Evolutionary conservation across 2,888 invertebrate species (phyloP).

Genomic region (Drosophila histrio): DNA sequence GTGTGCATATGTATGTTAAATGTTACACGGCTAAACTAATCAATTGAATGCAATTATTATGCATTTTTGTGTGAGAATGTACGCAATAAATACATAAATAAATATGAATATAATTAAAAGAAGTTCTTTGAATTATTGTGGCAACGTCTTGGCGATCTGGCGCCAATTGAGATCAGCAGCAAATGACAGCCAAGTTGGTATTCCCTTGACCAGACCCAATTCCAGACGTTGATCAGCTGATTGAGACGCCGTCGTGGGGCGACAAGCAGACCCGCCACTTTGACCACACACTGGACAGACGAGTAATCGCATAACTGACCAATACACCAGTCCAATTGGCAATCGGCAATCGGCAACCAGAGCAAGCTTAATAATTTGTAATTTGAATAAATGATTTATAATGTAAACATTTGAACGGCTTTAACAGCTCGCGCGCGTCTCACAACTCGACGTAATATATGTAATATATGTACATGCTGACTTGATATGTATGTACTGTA

Average conservation of each 20-base stretch:
- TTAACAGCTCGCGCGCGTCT: constrained; percentile 51
- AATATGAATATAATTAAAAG: constrained; percentile 15
- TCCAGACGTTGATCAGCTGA: constrained; percentile 60
- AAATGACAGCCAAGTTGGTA: constrained; percentile 9
- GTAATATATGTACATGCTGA: constrained; percentile 28
- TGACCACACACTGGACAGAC: constrained; percentile 20
- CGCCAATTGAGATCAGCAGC: constrained; percentile 30
- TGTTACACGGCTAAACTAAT: constrained; percentile 13
- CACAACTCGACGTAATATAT: constrained; percentile 25
- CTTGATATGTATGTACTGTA: constrained; percentile 54
- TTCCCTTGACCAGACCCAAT: constrained; percentile 19
- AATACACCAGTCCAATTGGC: constrained; percentile 16
- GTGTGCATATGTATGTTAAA: constrained; percentile 18
- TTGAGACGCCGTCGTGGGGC: constrained; percentile 48
- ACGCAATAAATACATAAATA: constrained; percentile 24
- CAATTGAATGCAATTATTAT: constrained; percentile 24
- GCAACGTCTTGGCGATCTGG: constrained; percentile 3
- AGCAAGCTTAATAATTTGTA: constrained; percentile 56
- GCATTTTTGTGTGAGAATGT: constrained; percentile 17
- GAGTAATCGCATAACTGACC: constrained; percentile 37
- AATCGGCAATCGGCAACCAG: constrained; percentile 24
- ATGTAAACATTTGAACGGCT: constrained; percentile 73
- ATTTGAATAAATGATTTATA: constrained; percentile 82
- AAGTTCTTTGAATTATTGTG: constrained; percentile 10
- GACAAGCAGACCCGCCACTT: constrained; percentile 60